Percentiles rank a stretch among this genome's conserved stretches.
phyloP scores from a whole-genome alignment of 2,113 vertebrate species.

The Epinephelus lanceolatus region DNA sequence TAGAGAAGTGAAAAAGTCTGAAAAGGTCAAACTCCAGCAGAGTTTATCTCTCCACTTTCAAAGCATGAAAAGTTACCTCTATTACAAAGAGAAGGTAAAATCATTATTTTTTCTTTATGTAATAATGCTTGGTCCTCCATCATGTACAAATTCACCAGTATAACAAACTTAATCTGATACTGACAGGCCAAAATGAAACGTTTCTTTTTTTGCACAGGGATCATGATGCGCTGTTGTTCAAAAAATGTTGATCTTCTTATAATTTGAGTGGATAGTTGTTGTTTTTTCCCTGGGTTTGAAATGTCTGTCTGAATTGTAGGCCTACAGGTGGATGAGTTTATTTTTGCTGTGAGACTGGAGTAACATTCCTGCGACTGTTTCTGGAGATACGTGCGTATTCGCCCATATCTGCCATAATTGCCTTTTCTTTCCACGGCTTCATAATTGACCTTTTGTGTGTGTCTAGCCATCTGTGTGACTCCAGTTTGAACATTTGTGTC shows the following conservation, averaged over 20 bases:
- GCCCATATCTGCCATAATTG: conserved; percentile 43
- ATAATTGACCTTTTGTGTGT: conserved; percentile 74
- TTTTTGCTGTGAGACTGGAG: conserved; percentile 11
- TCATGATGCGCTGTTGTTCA: background rate
- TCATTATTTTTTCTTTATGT: no score
- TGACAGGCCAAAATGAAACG: background rate
- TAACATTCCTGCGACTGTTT: conserved; percentile 44
- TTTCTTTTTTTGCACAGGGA: background rate
- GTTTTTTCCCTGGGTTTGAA: background rate
- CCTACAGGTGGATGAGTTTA: background rate
- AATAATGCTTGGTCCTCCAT: no score
- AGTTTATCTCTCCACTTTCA: no score
- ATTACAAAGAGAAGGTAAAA: background rate
- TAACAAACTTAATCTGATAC: no score
- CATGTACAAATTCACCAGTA: background rate
- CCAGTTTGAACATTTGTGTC: conserved; percentile 63
- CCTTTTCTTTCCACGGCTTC: conserved; percentile 61
- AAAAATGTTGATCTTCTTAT: background rate
- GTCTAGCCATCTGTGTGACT: conserved; percentile 68
- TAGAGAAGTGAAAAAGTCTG: background rate
- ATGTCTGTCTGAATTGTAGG: background rate
- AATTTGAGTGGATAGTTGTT: background rate
- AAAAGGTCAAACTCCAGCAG: background rate
- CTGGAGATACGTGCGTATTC: conserved; percentile 50
- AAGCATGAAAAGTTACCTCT: background rate